Evolutionary conservation across 2,888 invertebrate genomes (phyloP), one percentile per base, ranked within the genome.

Genomic region (Oxystoma pomonae): DNA sequence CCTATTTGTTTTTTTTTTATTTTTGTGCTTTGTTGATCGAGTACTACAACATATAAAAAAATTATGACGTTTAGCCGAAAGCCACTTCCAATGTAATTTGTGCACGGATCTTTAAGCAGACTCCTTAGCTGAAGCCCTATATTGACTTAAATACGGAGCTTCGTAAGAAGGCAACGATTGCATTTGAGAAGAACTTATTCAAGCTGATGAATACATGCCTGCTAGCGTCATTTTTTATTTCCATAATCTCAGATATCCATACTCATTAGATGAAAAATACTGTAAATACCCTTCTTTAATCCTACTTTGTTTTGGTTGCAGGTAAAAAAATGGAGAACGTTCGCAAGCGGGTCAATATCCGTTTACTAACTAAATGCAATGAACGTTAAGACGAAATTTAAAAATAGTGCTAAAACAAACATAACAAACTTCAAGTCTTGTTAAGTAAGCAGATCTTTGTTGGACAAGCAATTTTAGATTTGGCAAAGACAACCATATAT

Each of bases 31-130:
- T n/a, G n/a, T n/a, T n/a, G n/a, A n/a, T n/a, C n/a, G n/a, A n/a
- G n/a, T n/a, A n/a, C n/a, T n/a, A n/a, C n/a, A n/a, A n/a, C n/a
- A n/a, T n/a, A n/a, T n/a, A n/a, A n/a, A n/a, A n/a, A n/a, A n/a
- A n/a, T n/a, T n/a, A n/a, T n/a, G n/a, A n/a, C n/a, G n/a, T n/a
- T n/a, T n/a, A n/a, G n/a, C n/a, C n/a, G n/a, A n/a, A n/a, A n/a
- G n/a, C n/a, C n/a, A n/a, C n/a, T n/a, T n/a, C n/a, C n/a, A n/a
- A n/a, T n/a, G n/a, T n/a, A n/a, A n/a, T n/a, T n/a, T n/a, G n/a
- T n/a, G n/a, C n/a, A n/a, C n/a, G n/a, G n/a, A n/a, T n/a, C n/a
- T 80, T 79, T 68, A 68, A 75, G 20, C 78, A 80, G 71, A 71
- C 69, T 55, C 64, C 73, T 2, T 80, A 77, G 75, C 64, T 79